A percentile compares a stretch with the other conserved stretches of the same genome.
Evolutionary conservation across 2,888 invertebrate genomes (phyloP).

Genomic region (Trissolcus japonicus): DNA sequence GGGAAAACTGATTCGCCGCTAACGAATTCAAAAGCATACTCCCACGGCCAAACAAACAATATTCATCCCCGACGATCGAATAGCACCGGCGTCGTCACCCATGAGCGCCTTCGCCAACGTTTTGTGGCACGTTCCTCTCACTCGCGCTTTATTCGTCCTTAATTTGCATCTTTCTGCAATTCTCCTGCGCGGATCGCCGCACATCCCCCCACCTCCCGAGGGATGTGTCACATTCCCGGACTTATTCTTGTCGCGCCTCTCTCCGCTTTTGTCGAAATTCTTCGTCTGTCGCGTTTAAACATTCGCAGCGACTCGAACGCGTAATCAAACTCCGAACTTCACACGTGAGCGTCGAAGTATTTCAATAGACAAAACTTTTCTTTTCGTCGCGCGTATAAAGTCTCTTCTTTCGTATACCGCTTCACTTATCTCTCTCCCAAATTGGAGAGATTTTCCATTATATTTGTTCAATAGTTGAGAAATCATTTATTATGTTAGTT

Average conservation of each 20-base stretch:
- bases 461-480: too few relatives aligned
- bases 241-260: constrained; percentile 24
- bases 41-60: constrained; percentile 7
- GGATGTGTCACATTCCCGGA: constrained; percentile 13
- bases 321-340: constrained; percentile 37
- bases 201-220: constrained; percentile 20
- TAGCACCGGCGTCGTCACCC: neutral
- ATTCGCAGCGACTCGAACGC: constrained; percentile 28
- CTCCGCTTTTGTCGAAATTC: constrained; percentile 25
- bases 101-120: neutral
- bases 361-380: neutral
- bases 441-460: too few relatives aligned
- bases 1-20: constrained; percentile 10
- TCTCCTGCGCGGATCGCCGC: constrained; percentile 10
- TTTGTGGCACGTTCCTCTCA: neutral
- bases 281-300: constrained; percentile 39
- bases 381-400: neutral
- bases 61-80: constrained; percentile 13
- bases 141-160: constrained; percentile 3
- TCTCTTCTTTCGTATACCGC: neutral
- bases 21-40: constrained; percentile 9
- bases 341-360: constrained; percentile 3
- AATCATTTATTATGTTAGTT: too few relatives aligned
- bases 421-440: neutral
- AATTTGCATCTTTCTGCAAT: constrained; percentile 34